Evolutionary conservation across 2,113 vertebrate species (phyloP).

Genomic region (Paralichthys olivaceus): DNA sequence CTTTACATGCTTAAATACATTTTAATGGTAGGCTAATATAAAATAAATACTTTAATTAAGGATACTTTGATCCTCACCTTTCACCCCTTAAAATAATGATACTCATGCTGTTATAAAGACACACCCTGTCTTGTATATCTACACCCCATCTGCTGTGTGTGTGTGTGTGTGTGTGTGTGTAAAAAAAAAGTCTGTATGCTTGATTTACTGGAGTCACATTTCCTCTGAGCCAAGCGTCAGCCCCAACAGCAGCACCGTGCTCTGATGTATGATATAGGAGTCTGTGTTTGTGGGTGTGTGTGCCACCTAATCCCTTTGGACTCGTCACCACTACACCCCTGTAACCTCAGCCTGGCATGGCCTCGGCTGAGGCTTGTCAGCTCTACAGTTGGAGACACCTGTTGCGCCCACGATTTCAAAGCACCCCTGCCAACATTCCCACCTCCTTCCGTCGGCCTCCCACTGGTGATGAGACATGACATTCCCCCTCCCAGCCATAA

Average conservation of each 20-base stretch:
- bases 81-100: neutral
- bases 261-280: slow-evolving; percentile 18
- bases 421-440: slow-evolving; percentile 39
- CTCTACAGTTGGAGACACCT: slow-evolving; percentile 69
- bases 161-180: neutral
- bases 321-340: slow-evolving; percentile 39
- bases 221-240: slow-evolving; percentile 6
- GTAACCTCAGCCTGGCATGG: slow-evolving; percentile 52
- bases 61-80: neutral
- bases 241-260: slow-evolving; percentile 10
- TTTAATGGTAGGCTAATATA: neutral
- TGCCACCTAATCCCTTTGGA: slow-evolving; percentile 50
- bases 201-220: slow-evolving; percentile 17
- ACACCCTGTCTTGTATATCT: neutral
- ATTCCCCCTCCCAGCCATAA: slow-evolving; percentile 8
- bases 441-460: slow-evolving; percentile 36
- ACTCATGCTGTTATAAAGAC: neutral
- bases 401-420: slow-evolving; percentile 58
- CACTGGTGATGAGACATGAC: slow-evolving; percentile 44
- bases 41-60: neutral
- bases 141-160: neutral
- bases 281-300: slow-evolving; percentile 21
- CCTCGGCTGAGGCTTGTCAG: slow-evolving; percentile 21
- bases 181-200: slow-evolving; percentile 6
- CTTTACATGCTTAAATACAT: neutral